These are phyloP conservation scores for Diceros bicornis DNA, from an alignment of 2,797 vertebrate genomes.

Conservation along the genomic window DNA sequence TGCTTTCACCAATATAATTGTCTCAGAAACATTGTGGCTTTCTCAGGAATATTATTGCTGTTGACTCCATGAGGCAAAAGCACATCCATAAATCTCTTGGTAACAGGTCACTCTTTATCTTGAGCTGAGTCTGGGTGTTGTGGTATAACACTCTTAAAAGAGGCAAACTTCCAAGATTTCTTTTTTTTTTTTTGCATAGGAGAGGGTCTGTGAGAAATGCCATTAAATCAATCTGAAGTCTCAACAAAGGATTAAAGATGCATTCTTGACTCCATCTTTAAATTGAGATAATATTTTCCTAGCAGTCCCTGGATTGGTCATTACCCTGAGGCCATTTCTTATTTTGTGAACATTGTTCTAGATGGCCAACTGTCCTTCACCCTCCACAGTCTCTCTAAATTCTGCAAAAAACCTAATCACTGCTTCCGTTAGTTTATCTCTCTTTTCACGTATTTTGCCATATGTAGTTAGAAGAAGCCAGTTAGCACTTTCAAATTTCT, in stretches of 20 bases:
- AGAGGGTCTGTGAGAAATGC: background rate
- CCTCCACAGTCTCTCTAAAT: background rate
- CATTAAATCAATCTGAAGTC: background rate
- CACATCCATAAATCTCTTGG: background rate
- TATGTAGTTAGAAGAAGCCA: background rate
- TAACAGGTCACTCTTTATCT: background rate
- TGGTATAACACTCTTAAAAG: background rate
- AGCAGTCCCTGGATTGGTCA: background rate
- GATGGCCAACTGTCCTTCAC: background rate
- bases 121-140: background rate
- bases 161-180: background rate
- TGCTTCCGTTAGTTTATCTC: background rate
- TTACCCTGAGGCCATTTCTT: background rate
- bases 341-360: background rate
- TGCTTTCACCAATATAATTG: background rate
- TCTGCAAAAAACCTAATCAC: background rate
- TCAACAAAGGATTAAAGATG: background rate
- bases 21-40: background rate
- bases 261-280: background rate
- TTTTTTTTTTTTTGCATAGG: background rate
- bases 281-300: background rate
- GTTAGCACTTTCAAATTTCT: background rate
- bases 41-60: background rate
- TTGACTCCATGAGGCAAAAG: background rate
- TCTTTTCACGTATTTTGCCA: constrained; percentile 11